Base-by-base conservation (phyloP, 2,797 vertebrate species). In the Paedocypris micromegethes region DNA sequence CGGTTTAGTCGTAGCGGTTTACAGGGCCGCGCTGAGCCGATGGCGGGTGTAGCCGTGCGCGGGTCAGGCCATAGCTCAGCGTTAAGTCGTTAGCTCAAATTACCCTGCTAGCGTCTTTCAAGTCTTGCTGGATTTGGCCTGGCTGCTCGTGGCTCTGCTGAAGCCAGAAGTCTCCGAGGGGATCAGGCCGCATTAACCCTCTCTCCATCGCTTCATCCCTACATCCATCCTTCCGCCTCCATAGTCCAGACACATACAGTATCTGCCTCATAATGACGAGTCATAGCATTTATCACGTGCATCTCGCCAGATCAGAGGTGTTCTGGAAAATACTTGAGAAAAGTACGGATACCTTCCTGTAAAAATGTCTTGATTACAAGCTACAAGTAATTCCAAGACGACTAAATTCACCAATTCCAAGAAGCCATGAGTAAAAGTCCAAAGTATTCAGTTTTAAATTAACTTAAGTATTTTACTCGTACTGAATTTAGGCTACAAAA, bases 51-150 rank as follows among this genome's bases (percentile, higher is more conserved):
- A 42, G 55, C 78, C 84, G 79, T 80, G 84, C 84, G 84, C 85
- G 80, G 85, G 85, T 86, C 84, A 76, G 63, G 76, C 84, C 52
- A 81, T 79, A 86, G 87, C 84, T 87, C 82, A 81, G 86, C 85
- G 85, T 86, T 87, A 87, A 90, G 83, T 89, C 88, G 88, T 90
- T 88, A 89, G 88, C 90, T 91, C 87, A 86, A 87, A 89, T 90
- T 88, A 90, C 87, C 86, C 78, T 77, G 74, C 79, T 78, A 81
- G 82, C 84, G 84, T 81, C 83, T 86, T 85, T 84, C 79, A 81
- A 82, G 83, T 81, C 80, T 78, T 81, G 78, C 81, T 52, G 52
- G 82, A 79, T 84, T 81, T 79, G 79, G 75, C 75, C 67, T n/a
- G 45, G 82, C 80, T 84, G 81, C 80, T 82, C 82, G 83, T 85